Conservation (phyloP, 2,888 invertebrate species). For the Caenorhabditis sp. region DNA sequence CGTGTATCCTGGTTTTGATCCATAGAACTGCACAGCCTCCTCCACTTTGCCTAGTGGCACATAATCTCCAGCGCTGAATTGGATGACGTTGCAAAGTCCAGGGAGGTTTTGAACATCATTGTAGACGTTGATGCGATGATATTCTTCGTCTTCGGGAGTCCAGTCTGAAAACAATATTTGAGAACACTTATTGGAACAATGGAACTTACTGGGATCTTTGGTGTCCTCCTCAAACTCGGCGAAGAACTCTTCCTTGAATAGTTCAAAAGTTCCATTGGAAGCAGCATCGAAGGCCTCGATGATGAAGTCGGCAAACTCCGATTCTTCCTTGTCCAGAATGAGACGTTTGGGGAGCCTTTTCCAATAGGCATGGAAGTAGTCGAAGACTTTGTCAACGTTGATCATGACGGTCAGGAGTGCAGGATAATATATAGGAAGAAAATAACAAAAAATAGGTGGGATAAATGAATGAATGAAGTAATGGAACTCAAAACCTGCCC, state of each 20-base stretch:
- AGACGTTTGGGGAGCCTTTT: not conserved
- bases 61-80: not conserved
- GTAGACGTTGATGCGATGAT: not conserved
- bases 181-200: too few species aligned
- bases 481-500: not conserved
- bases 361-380: not conserved
- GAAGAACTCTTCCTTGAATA: not conserved
- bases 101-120: not conserved
- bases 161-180: not conserved
- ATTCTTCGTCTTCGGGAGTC: conserved; percentile 12
- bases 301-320: not conserved
- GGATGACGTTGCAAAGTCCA: not conserved
- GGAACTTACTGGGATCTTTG: not conserved
- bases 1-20: not conserved
- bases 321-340: not conserved
- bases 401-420: not conserved
- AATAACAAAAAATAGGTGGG: not conserved
- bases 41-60: not conserved
- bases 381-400: not conserved
- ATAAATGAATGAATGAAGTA: not conserved
- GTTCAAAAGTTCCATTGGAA: not conserved
- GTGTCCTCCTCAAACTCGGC: not conserved
- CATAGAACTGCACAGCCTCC: conserved; percentile 2
- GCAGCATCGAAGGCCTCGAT: not conserved
- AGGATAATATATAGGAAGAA: not conserved